These are phyloP conservation scores for Drosophila athabasca DNA, from an alignment of 1,140 invertebrate genomes.

Conservation along the genomic window DNA sequence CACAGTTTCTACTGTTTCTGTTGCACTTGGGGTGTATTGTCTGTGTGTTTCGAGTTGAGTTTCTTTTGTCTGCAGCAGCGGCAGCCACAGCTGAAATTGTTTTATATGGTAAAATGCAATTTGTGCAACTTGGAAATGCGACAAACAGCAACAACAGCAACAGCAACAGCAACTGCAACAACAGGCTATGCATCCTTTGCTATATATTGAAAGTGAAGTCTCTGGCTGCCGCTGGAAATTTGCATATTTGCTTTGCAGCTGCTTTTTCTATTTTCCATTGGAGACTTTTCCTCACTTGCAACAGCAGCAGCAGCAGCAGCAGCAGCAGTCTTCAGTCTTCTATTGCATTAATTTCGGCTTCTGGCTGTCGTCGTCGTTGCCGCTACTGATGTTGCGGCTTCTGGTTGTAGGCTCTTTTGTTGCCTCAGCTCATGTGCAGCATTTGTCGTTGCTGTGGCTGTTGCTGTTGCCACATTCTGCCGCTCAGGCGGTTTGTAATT, in stretches of 20 bases:
- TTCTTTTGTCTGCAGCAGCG: conserved; percentile 57
- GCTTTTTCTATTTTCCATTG: conserved; percentile 62
- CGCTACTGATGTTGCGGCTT: conserved; percentile 26
- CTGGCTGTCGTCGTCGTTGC: conserved; percentile 49
- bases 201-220: conserved; percentile 81
- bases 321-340: conserved; percentile 51
- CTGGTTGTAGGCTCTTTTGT: conserved; percentile 39
- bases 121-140: conserved; percentile 80
- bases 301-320: conserved; percentile 25
- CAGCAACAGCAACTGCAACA: conserved; percentile 63
- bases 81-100: conserved; percentile 65
- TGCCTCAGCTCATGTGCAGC: conserved; percentile 61
- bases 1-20: conserved; percentile 46
- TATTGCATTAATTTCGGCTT: conserved; percentile 80
- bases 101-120: conserved; percentile 82
- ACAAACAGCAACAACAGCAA: conserved; percentile 68
- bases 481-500: conserved; percentile 79
- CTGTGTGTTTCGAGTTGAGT: conserved; percentile 59
- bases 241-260: conserved; percentile 79
- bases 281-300: conserved; percentile 71
- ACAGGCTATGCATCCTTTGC: conserved; percentile 70
- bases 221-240: conserved; percentile 66
- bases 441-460: conserved; percentile 79
- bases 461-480: conserved; percentile 81
- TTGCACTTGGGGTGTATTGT: conserved; percentile 54